Conservation (phyloP, 30 jellyfish, hydroid and myxozoan genomes). For the Chironex yamaguchii region DNA sequence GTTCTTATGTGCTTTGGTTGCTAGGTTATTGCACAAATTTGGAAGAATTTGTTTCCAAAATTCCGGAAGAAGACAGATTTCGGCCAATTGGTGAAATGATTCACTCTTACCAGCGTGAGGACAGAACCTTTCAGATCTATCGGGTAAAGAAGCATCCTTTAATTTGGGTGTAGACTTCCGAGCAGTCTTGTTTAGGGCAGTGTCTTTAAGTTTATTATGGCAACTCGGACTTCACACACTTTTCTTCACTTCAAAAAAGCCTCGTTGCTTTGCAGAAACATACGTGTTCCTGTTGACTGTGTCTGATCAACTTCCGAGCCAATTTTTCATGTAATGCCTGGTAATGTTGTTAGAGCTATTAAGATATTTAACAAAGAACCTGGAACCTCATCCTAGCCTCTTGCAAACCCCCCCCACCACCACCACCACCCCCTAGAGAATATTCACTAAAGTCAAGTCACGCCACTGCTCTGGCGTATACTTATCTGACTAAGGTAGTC, state of each 20-base stretch:
- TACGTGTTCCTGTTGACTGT: too few species aligned
- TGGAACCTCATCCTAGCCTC: too few species aligned
- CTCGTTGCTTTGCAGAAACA: neutral
- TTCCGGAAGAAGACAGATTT: conserved; percentile 86
- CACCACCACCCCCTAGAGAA: too few species aligned
- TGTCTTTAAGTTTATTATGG: neutral
- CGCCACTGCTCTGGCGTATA: too few species aligned
- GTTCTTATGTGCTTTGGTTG: neutral
- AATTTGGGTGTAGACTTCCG: too few species aligned
- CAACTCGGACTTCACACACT: neutral
- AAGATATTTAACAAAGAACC: too few species aligned
- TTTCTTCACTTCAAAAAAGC: neutral
- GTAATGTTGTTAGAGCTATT: too few species aligned
- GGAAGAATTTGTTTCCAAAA: conserved; percentile 83
- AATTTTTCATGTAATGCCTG: too few species aligned
- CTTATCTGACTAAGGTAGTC: too few species aligned
- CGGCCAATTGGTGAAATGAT: conserved; percentile 90
- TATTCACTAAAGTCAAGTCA: too few species aligned
- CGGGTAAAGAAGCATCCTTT: conserved; percentile 69
- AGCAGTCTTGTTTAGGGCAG: neutral
- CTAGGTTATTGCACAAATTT: conserved; percentile 83
- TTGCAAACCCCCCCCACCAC: too few species aligned
- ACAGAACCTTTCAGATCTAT: conserved; percentile 80
- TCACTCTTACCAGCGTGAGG: conserved; percentile 77
- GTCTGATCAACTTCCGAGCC: too few species aligned